Base-by-base conservation (phyloP, 2,113 vertebrate genomes). In the Apaloderma vittatum region DNA sequence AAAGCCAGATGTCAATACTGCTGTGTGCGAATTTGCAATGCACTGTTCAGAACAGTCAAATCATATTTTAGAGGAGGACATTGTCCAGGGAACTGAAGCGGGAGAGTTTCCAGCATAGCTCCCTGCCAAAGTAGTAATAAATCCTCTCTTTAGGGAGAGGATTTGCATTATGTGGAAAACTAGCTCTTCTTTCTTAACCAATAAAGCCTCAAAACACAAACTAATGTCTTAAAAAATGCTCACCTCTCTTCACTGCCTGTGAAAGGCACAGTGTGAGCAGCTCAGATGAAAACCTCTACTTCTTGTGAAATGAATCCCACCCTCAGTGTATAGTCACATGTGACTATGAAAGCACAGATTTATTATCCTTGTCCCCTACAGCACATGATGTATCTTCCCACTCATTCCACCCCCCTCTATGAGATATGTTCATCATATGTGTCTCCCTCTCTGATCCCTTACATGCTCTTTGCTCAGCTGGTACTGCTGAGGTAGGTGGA, bases 1-100 rank as follows among this genome's bases (percentile, higher is more conserved):
- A 90, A 97, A 96, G 88, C 96, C 97, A 97, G 94, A 97, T 96
- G 92, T 94, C 86, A 95, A 84, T 96, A 96, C 80, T n/a, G 11
- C 78, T 74, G 51, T 93, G 81, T 93, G 78, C 72, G 61, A 93
- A 54, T 97, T 94, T 86, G 90, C 80, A 96, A 27, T 45, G 59
- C 18, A 40, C 82, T 93, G 52, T 79, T 94, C 91, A 36, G 49
- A 94, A 79, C 52, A 95, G 82, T 90, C 77, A 94, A 96, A 96
- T 71, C 86, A 89, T 86, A 97, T 92, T 92, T 96, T 73, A 93
- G 58, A 29, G 55, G 61, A 96, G 83, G 68, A 93, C 95, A 96
- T 86, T 94, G 96, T 97, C 95, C 88, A 91, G 95, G 92, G 86
- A 96, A 90, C 75, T 32, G 65, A 93, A 97, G 34, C 0, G n/a